Conservation (phyloP, 2,797 vertebrate genomes). For the Pelodytes ibericus region DNA sequence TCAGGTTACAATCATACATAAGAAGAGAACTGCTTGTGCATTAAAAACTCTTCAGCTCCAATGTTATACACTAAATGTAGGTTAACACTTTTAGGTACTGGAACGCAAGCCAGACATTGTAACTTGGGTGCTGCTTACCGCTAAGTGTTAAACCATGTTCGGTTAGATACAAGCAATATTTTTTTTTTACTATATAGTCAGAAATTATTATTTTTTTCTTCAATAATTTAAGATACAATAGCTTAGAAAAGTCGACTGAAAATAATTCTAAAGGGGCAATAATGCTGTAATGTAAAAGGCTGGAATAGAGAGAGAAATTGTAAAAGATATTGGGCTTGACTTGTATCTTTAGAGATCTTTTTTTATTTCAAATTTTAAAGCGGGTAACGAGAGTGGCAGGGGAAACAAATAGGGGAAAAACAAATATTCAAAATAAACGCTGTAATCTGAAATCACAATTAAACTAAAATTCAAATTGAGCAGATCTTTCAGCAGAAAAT, state of each 20-base stretch:
- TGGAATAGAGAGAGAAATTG: no score
- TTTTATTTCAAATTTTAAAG: no score
- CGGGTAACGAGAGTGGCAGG: no score
- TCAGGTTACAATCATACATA: slow-evolving; percentile 99
- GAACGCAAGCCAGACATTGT: background rate
- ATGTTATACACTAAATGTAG: slow-evolving; percentile 93
- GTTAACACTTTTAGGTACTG: slow-evolving; percentile 64
- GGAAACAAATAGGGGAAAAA: no score
- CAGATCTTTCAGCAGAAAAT: no score
- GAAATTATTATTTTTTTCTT: slow-evolving; percentile 89
- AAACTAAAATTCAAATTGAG: no score
- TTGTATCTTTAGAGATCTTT: no score
- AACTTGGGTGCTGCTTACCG: background rate
- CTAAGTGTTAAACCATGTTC: slow-evolving; percentile 75
- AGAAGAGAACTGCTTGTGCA: slow-evolving; percentile 99
- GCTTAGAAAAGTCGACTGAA: slow-evolving; percentile 82
- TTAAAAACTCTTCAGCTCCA: slow-evolving; percentile 89
- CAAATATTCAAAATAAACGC: no score
- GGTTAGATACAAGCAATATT: slow-evolving; percentile 95
- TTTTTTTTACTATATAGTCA: slow-evolving; percentile 86
- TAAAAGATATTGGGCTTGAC: no score
- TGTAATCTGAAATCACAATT: no score
- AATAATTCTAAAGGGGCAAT: slow-evolving; percentile 83
- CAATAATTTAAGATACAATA: slow-evolving; percentile 91
- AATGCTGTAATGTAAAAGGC: no score